Evolutionary conservation across 2,888 invertebrate species (phyloP), one percentile per base, ranked within the genome.

Genomic region (Leptothorax acervorum): DNA sequence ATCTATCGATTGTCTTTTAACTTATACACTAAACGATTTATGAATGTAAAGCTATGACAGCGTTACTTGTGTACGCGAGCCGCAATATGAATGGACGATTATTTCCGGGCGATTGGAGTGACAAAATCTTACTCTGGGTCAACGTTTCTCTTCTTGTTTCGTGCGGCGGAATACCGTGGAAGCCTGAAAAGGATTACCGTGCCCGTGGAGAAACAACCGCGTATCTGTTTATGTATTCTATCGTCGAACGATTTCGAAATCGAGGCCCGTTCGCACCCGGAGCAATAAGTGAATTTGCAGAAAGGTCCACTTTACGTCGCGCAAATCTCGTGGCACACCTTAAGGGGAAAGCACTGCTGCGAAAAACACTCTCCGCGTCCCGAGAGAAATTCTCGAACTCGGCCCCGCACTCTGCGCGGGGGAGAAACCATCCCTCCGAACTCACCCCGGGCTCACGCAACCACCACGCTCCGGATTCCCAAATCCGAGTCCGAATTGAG

Each of bases 301-400:
- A 73, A 60, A 73, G 73, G 39, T 81, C 48, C 60, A 73, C 48
- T 60, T 48, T 45, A 11, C 15, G 31, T 9, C 31, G 48, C n/a
- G 66, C 15, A 18, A 35, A 70, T 35, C 57, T 23, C 79, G 53
- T n/a, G 53, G n/a, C 53, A 78, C 76, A 70, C 55, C 68, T 55
- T 55, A 68, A 68, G 76, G 39, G 51, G 55, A 45, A 28, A 60
- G 71, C 79, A 71, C 79, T 48, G 79, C 45, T 23, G 12, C 45
- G 48, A n/a, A 53, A 55, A 68, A 78, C 76, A 53, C 53, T 68
- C 28, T 12, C n/a, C 31, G 39, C 6, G 5, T 28, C 23, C 23
- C 75, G 28, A n/a, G 55, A 57, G 23, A 60, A 57, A 35, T 79
- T 35, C 3, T 28, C 68, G 55, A 9, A 11, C 55, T 11, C 71